Evolutionary conservation across 2,113 vertebrate species (phyloP).

Genomic region (Arenaria interpres): DNA sequence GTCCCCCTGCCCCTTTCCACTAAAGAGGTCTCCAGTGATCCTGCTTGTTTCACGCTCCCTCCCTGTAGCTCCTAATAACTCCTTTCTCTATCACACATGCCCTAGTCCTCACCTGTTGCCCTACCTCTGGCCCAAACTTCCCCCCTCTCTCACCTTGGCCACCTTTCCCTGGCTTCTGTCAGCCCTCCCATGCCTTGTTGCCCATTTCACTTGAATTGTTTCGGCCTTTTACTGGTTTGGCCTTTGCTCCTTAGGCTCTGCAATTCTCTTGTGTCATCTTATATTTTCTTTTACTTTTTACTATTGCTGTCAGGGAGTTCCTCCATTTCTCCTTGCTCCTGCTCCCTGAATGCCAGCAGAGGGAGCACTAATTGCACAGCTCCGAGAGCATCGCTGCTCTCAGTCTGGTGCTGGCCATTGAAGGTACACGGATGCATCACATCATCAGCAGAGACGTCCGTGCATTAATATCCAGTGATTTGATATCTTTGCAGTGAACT

Average conservation of each 20-base stretch:
- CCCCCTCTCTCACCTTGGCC: not conserved
- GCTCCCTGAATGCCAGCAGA: conserved; percentile 4
- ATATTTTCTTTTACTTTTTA: not conserved
- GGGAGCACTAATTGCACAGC: not conserved
- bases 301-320: not conserved
- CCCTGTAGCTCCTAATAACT: not conserved
- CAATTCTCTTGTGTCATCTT: not conserved
- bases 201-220: not conserved
- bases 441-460: not conserved
- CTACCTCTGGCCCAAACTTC: not conserved
- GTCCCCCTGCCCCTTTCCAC: not conserved
- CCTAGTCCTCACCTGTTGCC: not conserved
- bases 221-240: not conserved
- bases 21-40: not conserved
- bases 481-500: not conserved
- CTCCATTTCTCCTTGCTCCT: not conserved
- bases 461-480: not conserved
- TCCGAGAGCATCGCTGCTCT: rapidly evolving
- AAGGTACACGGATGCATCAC: rapidly evolving
- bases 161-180: not conserved
- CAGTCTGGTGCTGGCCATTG: rapidly evolving
- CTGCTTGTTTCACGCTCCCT: not conserved
- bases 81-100: not conserved
- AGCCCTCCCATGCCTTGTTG: not conserved
- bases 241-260: not conserved